Conservation (phyloP, 2,888 invertebrate genomes). For the Leucophora obtusa region DNA sequence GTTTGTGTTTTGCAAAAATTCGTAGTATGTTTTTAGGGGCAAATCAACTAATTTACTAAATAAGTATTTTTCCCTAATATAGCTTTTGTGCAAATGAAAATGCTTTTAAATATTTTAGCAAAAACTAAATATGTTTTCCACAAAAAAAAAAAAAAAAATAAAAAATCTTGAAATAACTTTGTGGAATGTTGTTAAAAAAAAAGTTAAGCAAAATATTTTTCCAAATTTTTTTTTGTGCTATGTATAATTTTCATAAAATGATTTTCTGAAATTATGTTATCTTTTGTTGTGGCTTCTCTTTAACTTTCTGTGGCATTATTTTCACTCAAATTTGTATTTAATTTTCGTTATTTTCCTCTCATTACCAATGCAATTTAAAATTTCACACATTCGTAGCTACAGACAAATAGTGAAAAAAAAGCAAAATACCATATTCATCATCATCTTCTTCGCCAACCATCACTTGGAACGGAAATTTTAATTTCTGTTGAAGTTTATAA, state of each 20-base stretch:
- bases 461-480: not conserved
- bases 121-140: no score
- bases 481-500: not conserved
- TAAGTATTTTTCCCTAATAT: no score
- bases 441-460: not conserved
- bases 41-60: no score
- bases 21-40: no score
- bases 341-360: not conserved
- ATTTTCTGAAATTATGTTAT: not conserved
- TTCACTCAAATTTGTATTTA: not conserved
- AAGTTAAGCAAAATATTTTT: no score
- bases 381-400: conserved; percentile 39
- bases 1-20: no score
- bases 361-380: conserved; percentile 36
- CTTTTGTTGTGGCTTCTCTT: not conserved
- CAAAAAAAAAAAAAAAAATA: no score
- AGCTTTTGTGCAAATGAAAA: no score
- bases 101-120: no score
- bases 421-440: not conserved
- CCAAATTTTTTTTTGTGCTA: not conserved
- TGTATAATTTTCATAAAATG: not conserved
- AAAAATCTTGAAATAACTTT: no score
- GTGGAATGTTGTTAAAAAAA: no score
- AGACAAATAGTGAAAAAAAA: conserved; percentile 10
- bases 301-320: not conserved